phyloP scores from a whole-genome alignment of 2,797 vertebrate genomes.

The Arremon brunneinucha region DNA sequence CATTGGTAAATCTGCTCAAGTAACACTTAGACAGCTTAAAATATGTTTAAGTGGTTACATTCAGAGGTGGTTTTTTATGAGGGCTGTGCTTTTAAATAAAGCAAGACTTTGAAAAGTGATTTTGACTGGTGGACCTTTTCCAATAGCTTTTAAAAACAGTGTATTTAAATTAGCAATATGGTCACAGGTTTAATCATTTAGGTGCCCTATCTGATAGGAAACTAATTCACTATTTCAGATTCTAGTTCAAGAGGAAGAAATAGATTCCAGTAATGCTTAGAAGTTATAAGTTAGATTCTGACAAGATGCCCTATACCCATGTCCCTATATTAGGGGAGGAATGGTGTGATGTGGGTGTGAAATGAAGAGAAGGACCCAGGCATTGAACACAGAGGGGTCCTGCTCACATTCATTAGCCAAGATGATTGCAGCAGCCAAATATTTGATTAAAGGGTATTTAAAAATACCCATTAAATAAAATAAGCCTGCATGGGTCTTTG shows the following conservation, averaged over 20 bases:
- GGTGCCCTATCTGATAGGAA: conserved; percentile 36
- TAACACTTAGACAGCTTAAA: not conserved
- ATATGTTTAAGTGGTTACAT: not conserved
- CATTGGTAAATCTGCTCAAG: not conserved
- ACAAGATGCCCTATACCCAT: not conserved
- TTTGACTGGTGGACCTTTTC: not conserved
- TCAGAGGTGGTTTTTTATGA: not conserved
- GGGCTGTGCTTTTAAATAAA: not conserved
- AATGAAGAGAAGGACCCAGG: not conserved
- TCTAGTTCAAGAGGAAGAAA: conserved; percentile 34
- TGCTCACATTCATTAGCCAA: conserved; percentile 55
- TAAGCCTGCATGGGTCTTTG: not conserved
- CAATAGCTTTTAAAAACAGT: conserved; percentile 21
- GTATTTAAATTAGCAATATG: conserved; percentile 7
- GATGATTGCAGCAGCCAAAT: conserved; percentile 4
- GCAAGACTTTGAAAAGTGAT: not conserved
- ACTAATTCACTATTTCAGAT: conserved; percentile 23
- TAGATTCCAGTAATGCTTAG: conserved; percentile 8
- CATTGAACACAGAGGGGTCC: not conserved
- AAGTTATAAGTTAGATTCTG: conserved; percentile 37
- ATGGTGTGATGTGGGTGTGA: conserved; percentile 4
- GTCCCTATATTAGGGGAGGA: conserved; percentile 20
- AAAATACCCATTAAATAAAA: conserved; percentile 18
- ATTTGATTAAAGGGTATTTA: conserved; percentile 55
- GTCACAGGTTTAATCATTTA: conserved; percentile 48